Percentiles rank a stretch among this genome's conserved stretches.
Evolutionary conservation across 2,113 vertebrate species (phyloP).

Genomic region (Macquaria ambigua): DNA sequence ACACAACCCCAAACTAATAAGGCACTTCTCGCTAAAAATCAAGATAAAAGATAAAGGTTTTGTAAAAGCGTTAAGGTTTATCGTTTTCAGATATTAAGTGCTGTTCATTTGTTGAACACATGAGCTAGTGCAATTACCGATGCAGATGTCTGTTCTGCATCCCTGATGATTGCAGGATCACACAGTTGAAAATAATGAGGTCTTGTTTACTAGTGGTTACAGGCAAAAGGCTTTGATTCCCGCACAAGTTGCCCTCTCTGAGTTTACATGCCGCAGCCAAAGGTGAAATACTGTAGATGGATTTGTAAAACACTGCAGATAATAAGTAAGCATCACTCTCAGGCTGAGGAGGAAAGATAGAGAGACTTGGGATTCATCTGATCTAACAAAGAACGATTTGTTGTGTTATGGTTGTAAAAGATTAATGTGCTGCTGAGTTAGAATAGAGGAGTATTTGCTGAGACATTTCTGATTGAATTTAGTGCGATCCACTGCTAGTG

Average conservation of each 20-base stretch:
- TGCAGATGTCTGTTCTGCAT: constrained; percentile 59
- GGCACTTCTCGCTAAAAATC: background rate
- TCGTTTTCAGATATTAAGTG: constrained; percentile 26
- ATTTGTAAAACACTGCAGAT: constrained; percentile 59
- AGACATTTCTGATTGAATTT: constrained; percentile 53
- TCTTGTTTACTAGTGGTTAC: constrained; percentile 67
- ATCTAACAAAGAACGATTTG: constrained; percentile 56
- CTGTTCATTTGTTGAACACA: constrained; percentile 47
- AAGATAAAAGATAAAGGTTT: constrained; percentile 24
- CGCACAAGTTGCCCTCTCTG: constrained; percentile 48
- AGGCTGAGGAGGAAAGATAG: constrained; percentile 25
- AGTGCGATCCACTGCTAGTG: constrained; percentile 13
- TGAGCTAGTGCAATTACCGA: constrained; percentile 58
- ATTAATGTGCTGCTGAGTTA: constrained; percentile 57
- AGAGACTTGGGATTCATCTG: constrained; percentile 45
- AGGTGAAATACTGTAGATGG: constrained; percentile 60
- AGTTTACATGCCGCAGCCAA: constrained; percentile 50
- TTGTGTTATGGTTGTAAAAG: constrained; percentile 53
- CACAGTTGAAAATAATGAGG: constrained; percentile 74
- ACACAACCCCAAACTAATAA: constrained; percentile 8
- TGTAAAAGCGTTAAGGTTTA: constrained; percentile 19
- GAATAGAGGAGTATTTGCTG: constrained; percentile 22
- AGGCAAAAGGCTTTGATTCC: constrained; percentile 68
- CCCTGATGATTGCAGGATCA: constrained; percentile 68
- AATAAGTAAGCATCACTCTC: constrained; percentile 50